Conservation (phyloP, 2,113 vertebrate genomes). For the Notechis scutatus region DNA sequence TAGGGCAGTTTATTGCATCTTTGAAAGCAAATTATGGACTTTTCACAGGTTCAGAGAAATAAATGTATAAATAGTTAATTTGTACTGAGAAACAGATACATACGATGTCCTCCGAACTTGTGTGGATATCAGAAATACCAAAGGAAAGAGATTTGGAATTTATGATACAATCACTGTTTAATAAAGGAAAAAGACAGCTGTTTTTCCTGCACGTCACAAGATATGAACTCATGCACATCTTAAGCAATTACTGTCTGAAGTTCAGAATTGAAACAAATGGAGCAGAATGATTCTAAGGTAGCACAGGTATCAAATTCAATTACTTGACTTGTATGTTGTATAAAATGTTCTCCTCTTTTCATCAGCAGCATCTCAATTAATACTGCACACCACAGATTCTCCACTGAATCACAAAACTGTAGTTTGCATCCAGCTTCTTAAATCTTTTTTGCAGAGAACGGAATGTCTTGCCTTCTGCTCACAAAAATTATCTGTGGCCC, state of each 20-base stretch:
- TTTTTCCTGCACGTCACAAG: not conserved
- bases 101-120: not conserved
- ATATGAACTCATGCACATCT: not conserved
- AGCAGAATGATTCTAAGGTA: not conserved
- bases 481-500: not conserved
- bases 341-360: not conserved
- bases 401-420: not conserved
- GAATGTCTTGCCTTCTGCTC: not conserved
- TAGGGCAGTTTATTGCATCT: not conserved
- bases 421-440: not conserved
- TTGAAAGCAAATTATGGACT: not conserved
- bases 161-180: not conserved
- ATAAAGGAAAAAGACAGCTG: not conserved
- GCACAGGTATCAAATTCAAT: not conserved
- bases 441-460: not conserved
- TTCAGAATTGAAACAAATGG: not conserved
- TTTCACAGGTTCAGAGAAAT: not conserved
- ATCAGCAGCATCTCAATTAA: not conserved
- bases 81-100: not conserved
- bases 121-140: not conserved
- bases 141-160: not conserved
- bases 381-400: not conserved
- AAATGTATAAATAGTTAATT: not conserved
- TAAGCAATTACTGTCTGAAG: not conserved
- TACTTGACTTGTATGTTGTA: not conserved